Conservation (phyloP, 2,888 invertebrate genomes). For the Yponomeuta malinellus region DNA sequence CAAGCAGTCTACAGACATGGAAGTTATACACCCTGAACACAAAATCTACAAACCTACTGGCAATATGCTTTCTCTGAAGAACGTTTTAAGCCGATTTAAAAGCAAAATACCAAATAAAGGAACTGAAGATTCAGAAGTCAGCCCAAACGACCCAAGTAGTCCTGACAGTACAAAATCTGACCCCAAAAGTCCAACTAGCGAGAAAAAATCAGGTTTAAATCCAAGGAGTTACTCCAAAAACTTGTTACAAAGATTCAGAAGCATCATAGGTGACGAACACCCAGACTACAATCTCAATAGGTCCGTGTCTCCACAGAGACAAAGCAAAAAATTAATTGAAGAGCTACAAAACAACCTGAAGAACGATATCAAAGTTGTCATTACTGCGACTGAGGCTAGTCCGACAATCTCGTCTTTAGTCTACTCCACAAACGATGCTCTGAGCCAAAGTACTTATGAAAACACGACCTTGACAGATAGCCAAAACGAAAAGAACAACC, state of each 20-base stretch:
- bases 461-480: conserved; percentile 51
- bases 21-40: conserved; percentile 84
- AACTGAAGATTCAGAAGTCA: conserved; percentile 56
- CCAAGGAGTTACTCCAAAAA: conserved; percentile 68
- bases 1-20: conserved; percentile 57
- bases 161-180: conserved; percentile 52
- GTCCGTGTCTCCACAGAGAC: conserved; percentile 32
- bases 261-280: conserved; percentile 68
- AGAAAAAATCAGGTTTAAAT: conserved; percentile 59
- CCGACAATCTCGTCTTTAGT: conserved; percentile 47
- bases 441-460: conserved; percentile 63
- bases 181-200: conserved; percentile 55
- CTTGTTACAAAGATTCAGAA: conserved; percentile 65
- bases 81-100: conserved; percentile 74
- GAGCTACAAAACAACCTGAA: conserved; percentile 38
- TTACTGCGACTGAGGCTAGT: conserved; percentile 53
- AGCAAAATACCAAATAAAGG: conserved; percentile 51
- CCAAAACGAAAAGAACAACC: conserved; percentile 56
- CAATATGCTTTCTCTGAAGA: conserved; percentile 72
- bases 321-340: conserved; percentile 27
- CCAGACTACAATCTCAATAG: conserved; percentile 53
- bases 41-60: conserved; percentile 83
- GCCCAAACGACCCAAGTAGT: conserved; percentile 60
- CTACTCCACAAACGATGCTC: conserved; percentile 40
- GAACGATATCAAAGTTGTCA: conserved; percentile 56